Evolutionary conservation across 2,888 invertebrate species (phyloP).

Genomic region (Drosophila siamana): DNA sequence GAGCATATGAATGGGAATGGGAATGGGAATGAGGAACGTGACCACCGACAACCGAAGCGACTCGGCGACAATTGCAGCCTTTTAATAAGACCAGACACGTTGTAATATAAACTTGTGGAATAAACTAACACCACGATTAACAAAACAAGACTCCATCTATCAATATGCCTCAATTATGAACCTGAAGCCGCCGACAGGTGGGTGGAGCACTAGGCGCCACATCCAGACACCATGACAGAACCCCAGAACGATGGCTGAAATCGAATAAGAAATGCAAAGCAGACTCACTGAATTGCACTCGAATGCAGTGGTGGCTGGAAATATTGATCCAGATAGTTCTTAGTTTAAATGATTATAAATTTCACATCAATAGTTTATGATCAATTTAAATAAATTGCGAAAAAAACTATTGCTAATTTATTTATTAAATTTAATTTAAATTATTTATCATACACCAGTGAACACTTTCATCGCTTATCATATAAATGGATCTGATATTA

Average conservation of each 20-base stretch:
- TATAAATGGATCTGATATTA: conserved; percentile 22
- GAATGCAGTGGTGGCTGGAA: conserved; percentile 25
- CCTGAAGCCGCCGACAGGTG: conserved; percentile 54
- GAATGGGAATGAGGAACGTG: conserved; percentile 49
- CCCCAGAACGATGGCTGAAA: conserved; percentile 56
- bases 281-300: conserved; percentile 23
- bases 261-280: conserved; percentile 61
- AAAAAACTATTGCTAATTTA: too few species aligned
- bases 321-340: conserved; percentile 26
- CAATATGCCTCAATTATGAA: conserved; percentile 1
- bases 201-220: conserved; percentile 47
- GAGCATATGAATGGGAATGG: not conserved
- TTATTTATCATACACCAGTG: too few species aligned
- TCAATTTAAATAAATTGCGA: not conserved
- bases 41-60: conserved; percentile 50
- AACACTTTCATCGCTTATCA: conserved; percentile 17
- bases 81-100: conserved; percentile 35
- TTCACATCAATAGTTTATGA: not conserved
- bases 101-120: conserved; percentile 6
- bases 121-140: conserved; percentile 9
- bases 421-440: too few species aligned
- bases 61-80: conserved; percentile 55
- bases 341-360: not conserved
- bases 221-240: conserved; percentile 5
- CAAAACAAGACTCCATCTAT: not conserved